Base-by-base conservation (phyloP, 2,888 invertebrate genomes). In the Netelia inedita region DNA sequence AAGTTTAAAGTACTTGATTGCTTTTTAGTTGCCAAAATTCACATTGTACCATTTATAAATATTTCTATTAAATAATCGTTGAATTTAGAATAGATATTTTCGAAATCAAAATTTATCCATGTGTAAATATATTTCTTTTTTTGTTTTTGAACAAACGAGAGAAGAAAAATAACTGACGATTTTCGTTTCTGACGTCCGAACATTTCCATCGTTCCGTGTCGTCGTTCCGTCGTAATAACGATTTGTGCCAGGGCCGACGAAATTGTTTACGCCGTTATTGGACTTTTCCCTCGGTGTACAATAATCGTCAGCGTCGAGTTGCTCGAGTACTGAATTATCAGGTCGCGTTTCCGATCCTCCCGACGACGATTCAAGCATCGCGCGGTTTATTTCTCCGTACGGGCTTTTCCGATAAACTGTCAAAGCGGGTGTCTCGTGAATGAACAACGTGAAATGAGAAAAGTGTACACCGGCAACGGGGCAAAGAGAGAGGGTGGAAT, bases 371-470 rank as follows among this genome's bases (percentile, higher is more conserved):
- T 61, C 79, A 72, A 66, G 46, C 85, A 82, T 79, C 28, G 74
- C 57, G 14, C 8, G 21, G 16, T 73, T 43, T 73, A 59, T 85
- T 79, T 74, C 78, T 71, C 69, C 65, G 63, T 10, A 11, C 63
- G 14, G 11, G 65, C 55, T 81, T 79, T 72, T 79, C 74, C 85
- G 71, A 74, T 82, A 53, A 79, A 82, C 85, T 82, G 82, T 85
- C 82, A 85, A 79, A 78, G 69, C 74, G 19, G 53, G 50, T 74
- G 41, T 81, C 73, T n/a, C n/a, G 46, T 50, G 82, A 72, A 66
- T 50, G 82, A 76, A 53, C 63, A 79, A 72, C 63, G 63, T 72
- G 53, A 78, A 85, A 78, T 81, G 84, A 81, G 78, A 78, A 74
- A 85, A 79, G 73, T 55, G 65, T 46, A 55, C n/a, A 69, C 28